phyloP scores from a whole-genome alignment of 2,888 invertebrate genomes.

The Nudaria mundana region DNA sequence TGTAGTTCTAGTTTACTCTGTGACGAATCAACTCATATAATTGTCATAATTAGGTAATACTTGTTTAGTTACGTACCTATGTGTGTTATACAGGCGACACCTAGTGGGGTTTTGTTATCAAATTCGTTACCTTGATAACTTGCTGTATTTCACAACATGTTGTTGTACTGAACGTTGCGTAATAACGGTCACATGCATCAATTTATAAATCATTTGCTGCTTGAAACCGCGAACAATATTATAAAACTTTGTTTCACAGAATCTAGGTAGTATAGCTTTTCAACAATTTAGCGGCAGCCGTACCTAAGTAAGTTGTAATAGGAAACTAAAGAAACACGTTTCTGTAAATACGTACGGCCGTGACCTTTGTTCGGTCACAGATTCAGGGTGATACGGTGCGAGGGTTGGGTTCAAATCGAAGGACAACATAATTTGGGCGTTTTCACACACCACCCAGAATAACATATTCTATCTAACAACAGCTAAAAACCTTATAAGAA shows the following conservation, averaged over 20 bases:
- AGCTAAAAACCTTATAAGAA: constrained; percentile 32
- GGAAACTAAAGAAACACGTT: constrained; percentile 47
- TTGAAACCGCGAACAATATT: constrained; percentile 6
- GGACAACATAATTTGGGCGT: constrained; percentile 33
- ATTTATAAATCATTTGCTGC: background rate
- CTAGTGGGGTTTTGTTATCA: constrained; percentile 10
- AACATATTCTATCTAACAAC: constrained; percentile 32
- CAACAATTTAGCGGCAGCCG: too few species aligned
- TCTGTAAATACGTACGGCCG: constrained; percentile 64
- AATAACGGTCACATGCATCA: background rate
- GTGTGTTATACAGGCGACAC: background rate
- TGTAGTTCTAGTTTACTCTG: background rate
- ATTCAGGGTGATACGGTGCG: constrained; percentile 36
- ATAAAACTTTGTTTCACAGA: constrained; percentile 6
- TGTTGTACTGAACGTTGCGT: background rate
- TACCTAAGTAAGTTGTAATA: constrained; percentile 31
- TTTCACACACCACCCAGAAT: constrained; percentile 28
- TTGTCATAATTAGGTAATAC: too few species aligned
- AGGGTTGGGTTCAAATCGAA: constrained; percentile 49
- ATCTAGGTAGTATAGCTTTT: too few species aligned
- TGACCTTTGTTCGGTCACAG: constrained; percentile 72
- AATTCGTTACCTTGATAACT: constrained; percentile 6
- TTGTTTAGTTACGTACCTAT: background rate
- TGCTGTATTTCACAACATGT: background rate
- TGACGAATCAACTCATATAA: background rate